Evolutionary conservation across 2,888 invertebrate genomes (phyloP).

Genomic region (Nomada fucata): DNA sequence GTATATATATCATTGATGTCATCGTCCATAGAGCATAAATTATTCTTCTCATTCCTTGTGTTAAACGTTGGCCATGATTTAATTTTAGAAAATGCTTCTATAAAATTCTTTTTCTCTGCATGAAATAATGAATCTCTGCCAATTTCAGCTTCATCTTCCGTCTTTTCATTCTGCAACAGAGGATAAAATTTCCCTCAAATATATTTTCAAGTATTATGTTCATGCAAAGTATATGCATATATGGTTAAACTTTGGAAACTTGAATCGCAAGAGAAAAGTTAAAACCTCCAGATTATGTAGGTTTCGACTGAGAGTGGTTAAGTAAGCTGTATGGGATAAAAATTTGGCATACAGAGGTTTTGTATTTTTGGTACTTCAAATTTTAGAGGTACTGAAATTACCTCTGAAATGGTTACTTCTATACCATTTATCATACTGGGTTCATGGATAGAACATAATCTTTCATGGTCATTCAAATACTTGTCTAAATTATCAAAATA

Average conservation of each 20-base stretch:
- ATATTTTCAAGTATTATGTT: conserved; percentile 3
- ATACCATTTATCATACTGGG: neutral
- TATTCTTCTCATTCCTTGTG: conserved; percentile 17
- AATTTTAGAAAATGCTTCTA: conserved; percentile 65
- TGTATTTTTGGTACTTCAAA: too few species aligned
- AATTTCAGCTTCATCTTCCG: neutral
- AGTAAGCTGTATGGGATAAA: too few species aligned
- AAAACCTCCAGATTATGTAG: too few species aligned
- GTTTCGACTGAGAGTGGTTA: too few species aligned
- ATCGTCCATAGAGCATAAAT: conserved; percentile 55
- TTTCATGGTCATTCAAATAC: conserved; percentile 6
- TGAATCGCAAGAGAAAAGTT: too few species aligned
- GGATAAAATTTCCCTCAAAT: conserved; percentile 8
- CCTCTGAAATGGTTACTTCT: neutral
- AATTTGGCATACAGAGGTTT: too few species aligned
- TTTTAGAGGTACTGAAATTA: neutral
- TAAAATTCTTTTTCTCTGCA: conserved; percentile 63
- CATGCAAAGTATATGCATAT: neutral
- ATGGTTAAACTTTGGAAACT: neutral
- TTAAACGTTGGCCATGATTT: conserved; percentile 44
- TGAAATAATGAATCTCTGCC: conserved; percentile 31
- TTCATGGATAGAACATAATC: neutral
- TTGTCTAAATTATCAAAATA: conserved; percentile 60
- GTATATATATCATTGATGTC: conserved; percentile 64
- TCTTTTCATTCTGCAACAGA: conserved; percentile 11